Percentiles rank a stretch among this genome's conserved stretches.
These are phyloP conservation scores for Macrosiphum euphorbiae DNA, from an alignment of 2,888 invertebrate species.

Conservation along the genomic window DNA sequence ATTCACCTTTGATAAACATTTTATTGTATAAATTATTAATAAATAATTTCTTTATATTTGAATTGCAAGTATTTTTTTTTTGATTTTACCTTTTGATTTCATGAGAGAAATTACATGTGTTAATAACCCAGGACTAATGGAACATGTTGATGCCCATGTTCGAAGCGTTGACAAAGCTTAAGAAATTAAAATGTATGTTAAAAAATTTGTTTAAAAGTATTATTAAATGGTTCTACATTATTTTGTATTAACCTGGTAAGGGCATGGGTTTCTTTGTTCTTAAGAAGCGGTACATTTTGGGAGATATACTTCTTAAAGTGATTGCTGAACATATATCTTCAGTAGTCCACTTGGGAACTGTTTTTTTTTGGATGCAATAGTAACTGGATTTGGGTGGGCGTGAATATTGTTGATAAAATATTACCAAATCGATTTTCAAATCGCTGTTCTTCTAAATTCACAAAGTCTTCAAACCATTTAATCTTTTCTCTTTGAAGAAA, in stretches of 20 bases:
- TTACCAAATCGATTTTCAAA: not conserved
- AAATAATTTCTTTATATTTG: no score
- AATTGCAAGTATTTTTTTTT: not conserved
- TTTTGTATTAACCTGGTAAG: conserved; percentile 7
- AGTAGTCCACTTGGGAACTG: not conserved
- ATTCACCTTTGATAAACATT: no score
- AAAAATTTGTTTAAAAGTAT: not conserved
- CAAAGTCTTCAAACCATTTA: not conserved
- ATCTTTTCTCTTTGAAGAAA: no score
- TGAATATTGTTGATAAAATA: not conserved
- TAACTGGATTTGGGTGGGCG: not conserved
- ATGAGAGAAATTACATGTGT: not conserved
- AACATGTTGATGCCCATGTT: not conserved
- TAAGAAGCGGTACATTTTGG: not conserved
- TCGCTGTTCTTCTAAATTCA: not conserved
- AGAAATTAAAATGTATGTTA: not conserved
- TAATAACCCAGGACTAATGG: not conserved
- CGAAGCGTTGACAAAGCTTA: not conserved
- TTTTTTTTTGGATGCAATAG: not conserved
- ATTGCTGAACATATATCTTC: conserved; percentile 2
- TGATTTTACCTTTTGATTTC: not conserved
- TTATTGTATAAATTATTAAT: no score
- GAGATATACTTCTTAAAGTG: not conserved
- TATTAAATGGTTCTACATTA: not conserved
- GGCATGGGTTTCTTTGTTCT: not conserved